Conservation (phyloP, 1,140 invertebrate species). For the Aleiodes sp. region DNA sequence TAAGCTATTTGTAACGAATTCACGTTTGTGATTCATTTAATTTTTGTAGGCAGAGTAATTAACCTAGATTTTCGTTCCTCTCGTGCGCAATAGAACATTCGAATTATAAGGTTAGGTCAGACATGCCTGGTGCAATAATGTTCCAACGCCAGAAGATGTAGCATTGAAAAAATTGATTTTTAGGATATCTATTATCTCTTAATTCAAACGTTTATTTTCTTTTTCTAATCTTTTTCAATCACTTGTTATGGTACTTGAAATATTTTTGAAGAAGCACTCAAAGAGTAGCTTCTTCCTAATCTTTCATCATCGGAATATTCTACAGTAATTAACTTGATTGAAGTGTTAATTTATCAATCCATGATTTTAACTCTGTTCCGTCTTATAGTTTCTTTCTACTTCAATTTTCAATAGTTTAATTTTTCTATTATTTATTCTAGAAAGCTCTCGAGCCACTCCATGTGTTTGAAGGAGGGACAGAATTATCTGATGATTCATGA, state of each 20-base stretch:
- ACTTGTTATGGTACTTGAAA: too few species aligned
- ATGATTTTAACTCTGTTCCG: too few species aligned
- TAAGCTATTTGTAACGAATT: neutral
- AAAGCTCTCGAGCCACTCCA: constrained; percentile 19
- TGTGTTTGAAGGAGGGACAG: constrained; percentile 20
- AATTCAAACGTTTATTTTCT: too few species aligned
- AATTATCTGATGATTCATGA: constrained; percentile 22
- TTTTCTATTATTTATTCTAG: constrained; percentile 18
- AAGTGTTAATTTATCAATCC: too few species aligned
- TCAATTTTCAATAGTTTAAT: neutral
- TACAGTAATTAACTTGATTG: too few species aligned
- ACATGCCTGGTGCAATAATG: neutral
- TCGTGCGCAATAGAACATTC: constrained; percentile 16
- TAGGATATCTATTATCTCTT: too few species aligned
- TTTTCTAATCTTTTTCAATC: too few species aligned
- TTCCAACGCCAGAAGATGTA: neutral
- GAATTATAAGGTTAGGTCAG: constrained; percentile 20
- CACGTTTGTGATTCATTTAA: neutral
- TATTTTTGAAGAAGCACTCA: too few species aligned
- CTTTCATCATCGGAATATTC: too few species aligned
- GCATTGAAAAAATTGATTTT: constrained; percentile 6
- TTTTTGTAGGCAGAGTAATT: neutral
- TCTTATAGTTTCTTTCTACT: too few species aligned
- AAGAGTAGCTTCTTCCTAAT: too few species aligned
- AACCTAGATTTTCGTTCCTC: constrained; percentile 20